Evolutionary conservation across 2,113 vertebrate species (phyloP).

Genomic region (Corydoras sp.): DNA sequence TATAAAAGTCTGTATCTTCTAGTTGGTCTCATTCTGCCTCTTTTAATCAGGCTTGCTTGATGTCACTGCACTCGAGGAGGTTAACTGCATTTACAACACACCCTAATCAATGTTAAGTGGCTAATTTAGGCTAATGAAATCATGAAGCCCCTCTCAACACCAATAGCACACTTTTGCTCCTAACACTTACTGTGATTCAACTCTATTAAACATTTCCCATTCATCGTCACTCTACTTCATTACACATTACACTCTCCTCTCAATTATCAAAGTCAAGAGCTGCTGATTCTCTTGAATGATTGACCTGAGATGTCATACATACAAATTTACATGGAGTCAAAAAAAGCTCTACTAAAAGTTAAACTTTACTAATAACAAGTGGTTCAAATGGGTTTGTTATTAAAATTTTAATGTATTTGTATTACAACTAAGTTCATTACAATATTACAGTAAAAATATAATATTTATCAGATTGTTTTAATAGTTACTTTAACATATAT

Average conservation of each 20-base stretch:
- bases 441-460: background rate
- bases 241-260: conserved; percentile 9
- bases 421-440: background rate
- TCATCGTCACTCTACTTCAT: conserved; percentile 3
- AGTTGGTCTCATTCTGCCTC: background rate
- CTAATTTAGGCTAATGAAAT: conserved; percentile 28
- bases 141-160: conserved; percentile 18
- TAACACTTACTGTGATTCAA: conserved; percentile 9
- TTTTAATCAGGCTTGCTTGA: conserved; percentile 6
- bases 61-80: conserved; percentile 11
- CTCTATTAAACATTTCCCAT: conserved; percentile 14
- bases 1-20: background rate
- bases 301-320: background rate
- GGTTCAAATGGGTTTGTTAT: background rate
- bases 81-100: conserved; percentile 13
- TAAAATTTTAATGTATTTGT: background rate
- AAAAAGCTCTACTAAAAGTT: background rate
- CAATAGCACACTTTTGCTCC: conserved; percentile 9
- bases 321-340: conserved; percentile 31
- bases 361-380: no score
- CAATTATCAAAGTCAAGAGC: conserved; percentile 9
- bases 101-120: conserved; percentile 24
- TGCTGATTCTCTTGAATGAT: background rate
- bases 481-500: no score
- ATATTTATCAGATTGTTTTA: no score